Base-by-base conservation (phyloP, 2,797 vertebrate species). In the Eospalax fontanierii region DNA sequence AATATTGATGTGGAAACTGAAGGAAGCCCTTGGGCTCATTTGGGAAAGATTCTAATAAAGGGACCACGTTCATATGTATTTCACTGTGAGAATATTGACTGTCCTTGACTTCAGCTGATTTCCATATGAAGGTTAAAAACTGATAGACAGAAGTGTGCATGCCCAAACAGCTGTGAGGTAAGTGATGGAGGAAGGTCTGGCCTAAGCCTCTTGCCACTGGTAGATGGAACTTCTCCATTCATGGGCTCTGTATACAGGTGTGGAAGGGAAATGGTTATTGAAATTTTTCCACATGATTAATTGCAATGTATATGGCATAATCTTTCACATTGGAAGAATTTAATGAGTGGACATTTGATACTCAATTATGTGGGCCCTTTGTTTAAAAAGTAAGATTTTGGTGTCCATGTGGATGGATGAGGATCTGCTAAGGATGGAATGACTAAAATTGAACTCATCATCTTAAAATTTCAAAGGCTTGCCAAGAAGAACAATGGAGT, bases 1-100 rank as follows among this genome's bases (percentile, higher is more conserved):
- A 89, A 78, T 76, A 26, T 76, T 84, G 71, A 63, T 76, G 46
- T 93, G 73, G 81, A 93, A 80, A 78, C 43, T 38, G 19, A 92
- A 94, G 70, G 43, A 35, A 61, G 6, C 46, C 40, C 85, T 90
- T 91, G 19, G 70, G 35, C 10, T 78, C 18, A 43, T 79, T 70
- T 59, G 3, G 2, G 16, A 76, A 40, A 46, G 57, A 81, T 46
- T 91, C 38, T 79, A 86, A 78, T 43, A 10, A 54, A 54, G 50
- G 11, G 50, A 54, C 12, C 8, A 54, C 14, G 50, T 12, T 54
- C 50, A 54, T 54, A 54, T 54, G 12, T 2, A 54, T 54, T 10
- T 54, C 50, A 14, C 50, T 12, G 2, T 87, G 33, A 57, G 59
- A 84, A 65, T 22, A 81, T 89, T 46, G 50, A 9, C 7, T 54